These are phyloP conservation scores for Herpailurus yagouaroundi DNA, from an alignment of 2,113 vertebrate species.

Conservation along the genomic window DNA sequence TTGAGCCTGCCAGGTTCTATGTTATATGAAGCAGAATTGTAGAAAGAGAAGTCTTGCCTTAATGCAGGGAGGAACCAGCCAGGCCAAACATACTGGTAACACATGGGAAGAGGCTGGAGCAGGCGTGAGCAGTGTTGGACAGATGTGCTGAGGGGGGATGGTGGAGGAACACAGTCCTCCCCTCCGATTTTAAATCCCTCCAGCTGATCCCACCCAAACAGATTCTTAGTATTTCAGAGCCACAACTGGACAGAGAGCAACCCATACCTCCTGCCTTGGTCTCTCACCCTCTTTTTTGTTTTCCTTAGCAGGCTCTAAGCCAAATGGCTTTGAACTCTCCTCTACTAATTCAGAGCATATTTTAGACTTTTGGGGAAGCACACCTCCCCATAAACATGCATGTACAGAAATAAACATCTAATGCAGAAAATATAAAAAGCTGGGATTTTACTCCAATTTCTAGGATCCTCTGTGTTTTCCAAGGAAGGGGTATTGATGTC, in stretches of 20 bases:
- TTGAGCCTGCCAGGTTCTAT: conserved; percentile 61
- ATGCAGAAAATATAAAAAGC: background rate
- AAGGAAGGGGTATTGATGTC: background rate
- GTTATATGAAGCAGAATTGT: conserved; percentile 70
- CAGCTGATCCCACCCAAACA: conserved; percentile 71
- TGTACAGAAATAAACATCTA: conserved; percentile 12
- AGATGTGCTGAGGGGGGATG: conserved; percentile 79
- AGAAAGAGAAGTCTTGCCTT: conserved; percentile 73
- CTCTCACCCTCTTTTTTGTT: background rate
- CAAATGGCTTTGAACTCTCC: conserved; percentile 77
- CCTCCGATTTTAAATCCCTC: background rate
- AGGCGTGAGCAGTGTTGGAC: conserved; percentile 79
- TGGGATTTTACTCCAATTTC: background rate
- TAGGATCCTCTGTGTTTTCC: background rate
- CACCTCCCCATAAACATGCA: background rate
- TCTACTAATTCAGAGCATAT: conserved; percentile 84
- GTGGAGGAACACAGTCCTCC: conserved; percentile 36
- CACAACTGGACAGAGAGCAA: conserved; percentile 76
- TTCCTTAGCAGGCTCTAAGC: background rate
- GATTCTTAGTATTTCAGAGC: conserved; percentile 83
- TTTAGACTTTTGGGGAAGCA: conserved; percentile 73
- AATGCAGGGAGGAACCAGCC: conserved; percentile 76
- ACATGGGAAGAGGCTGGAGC: conserved; percentile 78
- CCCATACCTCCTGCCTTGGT: background rate
- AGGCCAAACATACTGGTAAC: conserved; percentile 82